phyloP scores from a whole-genome alignment of 1,140 invertebrate genomes.

The Drosophila baimaii region DNA sequence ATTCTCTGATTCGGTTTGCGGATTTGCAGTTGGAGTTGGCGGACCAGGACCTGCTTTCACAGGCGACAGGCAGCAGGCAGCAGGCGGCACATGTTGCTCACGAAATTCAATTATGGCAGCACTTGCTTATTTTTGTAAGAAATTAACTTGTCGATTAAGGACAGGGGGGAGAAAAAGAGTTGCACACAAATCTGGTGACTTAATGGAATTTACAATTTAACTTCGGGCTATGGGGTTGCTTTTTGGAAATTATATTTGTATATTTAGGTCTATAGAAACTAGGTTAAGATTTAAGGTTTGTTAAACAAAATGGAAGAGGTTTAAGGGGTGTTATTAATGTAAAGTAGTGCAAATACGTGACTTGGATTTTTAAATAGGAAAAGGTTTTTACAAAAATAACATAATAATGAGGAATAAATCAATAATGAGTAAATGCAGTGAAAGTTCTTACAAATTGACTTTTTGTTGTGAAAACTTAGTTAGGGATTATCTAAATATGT shows the following conservation, averaged over 20 bases:
- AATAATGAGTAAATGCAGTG: background rate
- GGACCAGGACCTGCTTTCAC: constrained; percentile 20
- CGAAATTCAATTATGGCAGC: constrained; percentile 77
- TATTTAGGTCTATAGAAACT: background rate
- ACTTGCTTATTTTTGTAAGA: constrained; percentile 78
- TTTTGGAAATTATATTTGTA: background rate
- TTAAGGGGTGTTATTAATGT: background rate
- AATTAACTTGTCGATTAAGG: constrained; percentile 73
- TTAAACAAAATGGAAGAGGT: background rate
- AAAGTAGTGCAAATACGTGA: background rate
- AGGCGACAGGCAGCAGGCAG: no score
- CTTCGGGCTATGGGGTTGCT: background rate
- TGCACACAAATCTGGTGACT: constrained; percentile 36
- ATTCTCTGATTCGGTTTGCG: constrained; percentile 17
- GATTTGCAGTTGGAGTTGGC: constrained; percentile 15
- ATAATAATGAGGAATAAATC: background rate
- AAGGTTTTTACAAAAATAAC: background rate
- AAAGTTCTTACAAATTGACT: no score
- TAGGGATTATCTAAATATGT: background rate
- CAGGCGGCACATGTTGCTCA: constrained; percentile 46
- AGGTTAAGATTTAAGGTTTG: constrained; percentile 8
- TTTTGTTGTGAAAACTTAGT: background rate
- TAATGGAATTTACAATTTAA: constrained; percentile 45
- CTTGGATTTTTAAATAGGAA: background rate
- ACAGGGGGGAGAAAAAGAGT: constrained; percentile 24